A percentile compares a stretch with the other conserved stretches of the same genome.
phyloP scores from a whole-genome alignment of 2,888 invertebrate species.

The Taphrorychus bicolor region DNA sequence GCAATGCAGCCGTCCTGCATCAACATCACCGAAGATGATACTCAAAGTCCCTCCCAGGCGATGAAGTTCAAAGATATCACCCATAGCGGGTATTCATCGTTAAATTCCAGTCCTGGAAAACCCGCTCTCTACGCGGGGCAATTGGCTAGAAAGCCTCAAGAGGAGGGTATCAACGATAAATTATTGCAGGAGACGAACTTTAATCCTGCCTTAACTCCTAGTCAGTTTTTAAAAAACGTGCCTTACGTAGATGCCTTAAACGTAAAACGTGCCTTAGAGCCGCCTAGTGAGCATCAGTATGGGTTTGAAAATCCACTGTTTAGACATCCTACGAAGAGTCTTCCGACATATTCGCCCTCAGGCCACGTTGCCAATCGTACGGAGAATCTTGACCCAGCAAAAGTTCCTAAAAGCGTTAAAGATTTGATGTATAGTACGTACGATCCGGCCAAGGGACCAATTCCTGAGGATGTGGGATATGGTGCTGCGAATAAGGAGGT shows the following conservation, averaged over 20 bases:
- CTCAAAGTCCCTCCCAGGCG: conserved; percentile 16
- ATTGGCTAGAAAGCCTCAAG: neutral
- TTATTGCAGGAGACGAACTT: conserved; percentile 43
- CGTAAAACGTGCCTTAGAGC: neutral
- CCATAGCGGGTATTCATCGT: conserved; percentile 37
- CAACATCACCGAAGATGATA: conserved; percentile 26
- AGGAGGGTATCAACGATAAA: conserved; percentile 37
- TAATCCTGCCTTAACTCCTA: conserved; percentile 44
- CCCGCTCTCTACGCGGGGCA: conserved; percentile 17
- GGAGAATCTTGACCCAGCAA: conserved; percentile 40
- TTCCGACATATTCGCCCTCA: neutral
- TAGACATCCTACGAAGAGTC: conserved; percentile 11
- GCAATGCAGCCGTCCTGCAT: conserved; percentile 18
- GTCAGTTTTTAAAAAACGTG: conserved; percentile 38
- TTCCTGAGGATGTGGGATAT: conserved; percentile 21
- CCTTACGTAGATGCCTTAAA: neutral
- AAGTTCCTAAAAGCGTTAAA: conserved; percentile 43
- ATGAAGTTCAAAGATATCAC: conserved; percentile 39
- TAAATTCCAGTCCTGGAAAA: conserved; percentile 8
- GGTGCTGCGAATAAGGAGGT: neutral
- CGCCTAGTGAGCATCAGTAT: conserved; percentile 10
- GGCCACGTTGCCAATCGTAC: conserved; percentile 11
- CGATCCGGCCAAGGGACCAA: conserved; percentile 36
- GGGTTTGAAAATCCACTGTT: conserved; percentile 41
- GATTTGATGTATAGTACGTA: conserved; percentile 48